phyloP scores from a whole-genome alignment of 1,140 invertebrate species.

The Lepeophtheirus salmonis region DNA sequence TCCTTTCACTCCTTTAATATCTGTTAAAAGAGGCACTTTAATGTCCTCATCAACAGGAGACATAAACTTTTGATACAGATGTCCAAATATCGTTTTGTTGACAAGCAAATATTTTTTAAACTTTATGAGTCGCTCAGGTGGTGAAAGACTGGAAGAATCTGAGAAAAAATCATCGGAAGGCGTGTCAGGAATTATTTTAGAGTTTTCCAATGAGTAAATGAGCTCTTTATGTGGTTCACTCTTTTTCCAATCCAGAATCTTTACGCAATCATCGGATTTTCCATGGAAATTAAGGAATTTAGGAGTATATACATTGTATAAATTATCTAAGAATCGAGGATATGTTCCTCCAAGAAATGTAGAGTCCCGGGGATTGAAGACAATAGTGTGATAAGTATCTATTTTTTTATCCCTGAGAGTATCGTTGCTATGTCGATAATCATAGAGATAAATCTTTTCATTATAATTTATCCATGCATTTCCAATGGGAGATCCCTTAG shows the following conservation, averaged over 20 bases:
- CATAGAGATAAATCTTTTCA: not conserved
- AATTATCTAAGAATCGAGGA: not conserved
- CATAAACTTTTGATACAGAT: not conserved
- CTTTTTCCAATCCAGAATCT: not conserved
- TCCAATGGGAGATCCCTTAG: not conserved
- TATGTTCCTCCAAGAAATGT: not conserved
- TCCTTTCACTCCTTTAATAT: not conserved
- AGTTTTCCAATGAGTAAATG: not conserved
- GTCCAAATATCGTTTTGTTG: not conserved
- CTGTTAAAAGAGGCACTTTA: not conserved
- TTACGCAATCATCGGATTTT: not conserved
- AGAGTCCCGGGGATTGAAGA: not conserved
- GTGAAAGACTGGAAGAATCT: not conserved
- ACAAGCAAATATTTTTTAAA: not conserved
- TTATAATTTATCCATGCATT: not conserved
- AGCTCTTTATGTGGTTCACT: not conserved
- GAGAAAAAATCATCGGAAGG: not conserved
- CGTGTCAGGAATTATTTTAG: not conserved
- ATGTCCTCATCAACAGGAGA: not conserved
- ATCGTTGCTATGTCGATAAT: not conserved
- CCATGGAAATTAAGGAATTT: not conserved
- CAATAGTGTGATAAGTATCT: not conserved
- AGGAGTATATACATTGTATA: not conserved
- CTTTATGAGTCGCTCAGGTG: not conserved
- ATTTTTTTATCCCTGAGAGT: not conserved